A percentile compares a stretch with the other conserved stretches of the same genome.
phyloP scores from a whole-genome alignment of 2,888 invertebrate genomes.

The Chymomyza procnemis region DNA sequence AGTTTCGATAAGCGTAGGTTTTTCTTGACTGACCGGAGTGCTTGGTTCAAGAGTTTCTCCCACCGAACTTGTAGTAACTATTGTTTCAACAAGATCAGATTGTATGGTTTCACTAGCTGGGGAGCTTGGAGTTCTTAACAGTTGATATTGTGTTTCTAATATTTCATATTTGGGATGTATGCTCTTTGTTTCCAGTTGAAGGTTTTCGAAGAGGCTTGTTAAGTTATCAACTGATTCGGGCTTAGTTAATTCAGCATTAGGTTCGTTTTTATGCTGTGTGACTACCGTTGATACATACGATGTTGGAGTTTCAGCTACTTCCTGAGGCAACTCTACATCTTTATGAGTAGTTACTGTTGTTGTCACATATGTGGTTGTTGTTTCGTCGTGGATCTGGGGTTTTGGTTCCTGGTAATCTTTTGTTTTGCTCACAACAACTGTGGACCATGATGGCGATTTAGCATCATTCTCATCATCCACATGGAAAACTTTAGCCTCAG shows the following conservation, averaged over 20 bases:
- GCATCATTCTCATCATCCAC: conserved; percentile 9
- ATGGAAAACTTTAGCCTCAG: conserved; percentile 62
- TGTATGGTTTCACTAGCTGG: not conserved
- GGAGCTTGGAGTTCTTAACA: conserved; percentile 19
- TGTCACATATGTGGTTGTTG: conserved; percentile 42
- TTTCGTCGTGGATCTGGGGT: conserved; percentile 21
- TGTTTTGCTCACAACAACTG: conserved; percentile 64
- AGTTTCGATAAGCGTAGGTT: not conserved
- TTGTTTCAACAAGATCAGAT: not conserved
- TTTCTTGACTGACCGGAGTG: not conserved
- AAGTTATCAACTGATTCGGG: not conserved
- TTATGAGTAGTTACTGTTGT: conserved; percentile 59
- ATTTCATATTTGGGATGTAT: conserved; percentile 31
- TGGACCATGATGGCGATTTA: conserved; percentile 56
- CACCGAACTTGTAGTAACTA: not conserved
- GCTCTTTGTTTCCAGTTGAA: conserved; percentile 38
- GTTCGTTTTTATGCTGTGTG: conserved; percentile 24
- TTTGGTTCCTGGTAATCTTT: conserved; percentile 69
- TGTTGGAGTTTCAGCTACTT: conserved; percentile 11
- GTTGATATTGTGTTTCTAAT: conserved; percentile 41
- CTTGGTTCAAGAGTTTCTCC: not conserved
- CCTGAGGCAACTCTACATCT: conserved; percentile 11
- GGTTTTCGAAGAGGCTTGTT: conserved; percentile 26
- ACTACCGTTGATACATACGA: conserved; percentile 55
- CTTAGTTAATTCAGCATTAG: not conserved